Conservation (phyloP, 1,140 invertebrate species). For the Drosophila tani region DNA sequence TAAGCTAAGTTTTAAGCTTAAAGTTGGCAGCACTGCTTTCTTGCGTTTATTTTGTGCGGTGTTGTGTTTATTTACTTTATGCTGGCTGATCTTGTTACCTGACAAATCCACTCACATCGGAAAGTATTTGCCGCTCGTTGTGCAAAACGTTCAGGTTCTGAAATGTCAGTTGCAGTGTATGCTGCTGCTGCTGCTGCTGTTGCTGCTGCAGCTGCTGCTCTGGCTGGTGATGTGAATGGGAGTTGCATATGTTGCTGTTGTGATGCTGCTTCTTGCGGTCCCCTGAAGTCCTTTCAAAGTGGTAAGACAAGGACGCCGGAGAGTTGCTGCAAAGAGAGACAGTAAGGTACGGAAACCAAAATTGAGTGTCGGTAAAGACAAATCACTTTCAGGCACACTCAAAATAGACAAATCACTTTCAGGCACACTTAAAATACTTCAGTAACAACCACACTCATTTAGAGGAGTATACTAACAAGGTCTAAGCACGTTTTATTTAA, state of each 20-base stretch:
- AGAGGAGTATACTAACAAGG: neutral
- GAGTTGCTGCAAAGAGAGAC: constrained; percentile 19
- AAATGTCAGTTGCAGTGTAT: constrained; percentile 90
- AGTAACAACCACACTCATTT: neutral
- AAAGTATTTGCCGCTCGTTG: constrained; percentile 87
- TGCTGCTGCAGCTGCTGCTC: constrained; percentile 43
- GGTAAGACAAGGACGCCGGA: constrained; percentile 80
- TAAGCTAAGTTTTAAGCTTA: no score
- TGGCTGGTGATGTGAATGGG: constrained; percentile 28
- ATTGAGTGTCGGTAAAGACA: neutral
- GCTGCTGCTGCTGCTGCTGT: constrained; percentile 73
- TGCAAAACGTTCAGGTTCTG: constrained; percentile 87
- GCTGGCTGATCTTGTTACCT: constrained; percentile 83
- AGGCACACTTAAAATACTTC: neutral
- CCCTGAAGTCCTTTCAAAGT: constrained; percentile 61
- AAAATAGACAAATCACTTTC: neutral
- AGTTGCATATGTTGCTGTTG: constrained; percentile 78
- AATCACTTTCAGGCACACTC: neutral
- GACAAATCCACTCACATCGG: constrained; percentile 90
- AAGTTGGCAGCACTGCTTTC: constrained; percentile 16
- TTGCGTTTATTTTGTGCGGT: constrained; percentile 12
- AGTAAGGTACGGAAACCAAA: neutral
- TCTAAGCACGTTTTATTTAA: no score
- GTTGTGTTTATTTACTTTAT: constrained; percentile 30
- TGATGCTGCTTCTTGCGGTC: constrained; percentile 35